Base-by-base conservation (phyloP, 2,113 vertebrate genomes). In the Paradoxurus hermaphroditus region DNA sequence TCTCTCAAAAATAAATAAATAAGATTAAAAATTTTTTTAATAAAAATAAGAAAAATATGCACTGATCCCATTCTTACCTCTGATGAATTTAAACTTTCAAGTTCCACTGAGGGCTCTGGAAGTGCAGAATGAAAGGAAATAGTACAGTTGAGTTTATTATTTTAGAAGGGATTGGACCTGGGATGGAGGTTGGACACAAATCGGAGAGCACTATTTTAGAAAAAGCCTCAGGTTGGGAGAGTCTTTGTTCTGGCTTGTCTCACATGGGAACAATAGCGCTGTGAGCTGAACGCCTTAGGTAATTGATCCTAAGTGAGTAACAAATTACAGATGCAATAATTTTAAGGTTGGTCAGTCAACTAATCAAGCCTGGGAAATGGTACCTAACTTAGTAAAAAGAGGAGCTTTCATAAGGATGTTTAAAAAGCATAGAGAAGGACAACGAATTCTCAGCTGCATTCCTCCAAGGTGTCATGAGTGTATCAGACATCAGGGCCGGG, bases 71-170 rank as follows among this genome's bases (percentile, higher is more conserved):
- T 83, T 77, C 31, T 90, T 83, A 49, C 5, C 46, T 95, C 65
- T 96, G 49, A 51, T 93, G 68, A 31, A 94, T 77, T 90, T 62
- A 89, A 87, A 87, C 4, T 85, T 97, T 89, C 73, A 92, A 34
- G 59, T 78, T 97, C 56, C 77, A 70, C 2, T 81, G 39, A 93
- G 34, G 49, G 56, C 31, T 83, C 41, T 90, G 51, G 68, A 75
- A 63, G 86, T 62, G 36, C 18, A 96, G 90, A 94, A 90, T 82
- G 34, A 46, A 90, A 86, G 34, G 31, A 90, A 77, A 13, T 41
- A 65, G 56, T 67, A 29, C 5, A 9, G 9, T 1, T 59, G 84
- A 77, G 31, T 77, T 96, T 67, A 36, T 21, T 83, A 31, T 59
- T 92, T 95, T 23, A 59, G 82, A 73, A 84, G 85, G 85, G 21